Conservation (phyloP, 2,888 invertebrate genomes). For the Mythimna impura region DNA sequence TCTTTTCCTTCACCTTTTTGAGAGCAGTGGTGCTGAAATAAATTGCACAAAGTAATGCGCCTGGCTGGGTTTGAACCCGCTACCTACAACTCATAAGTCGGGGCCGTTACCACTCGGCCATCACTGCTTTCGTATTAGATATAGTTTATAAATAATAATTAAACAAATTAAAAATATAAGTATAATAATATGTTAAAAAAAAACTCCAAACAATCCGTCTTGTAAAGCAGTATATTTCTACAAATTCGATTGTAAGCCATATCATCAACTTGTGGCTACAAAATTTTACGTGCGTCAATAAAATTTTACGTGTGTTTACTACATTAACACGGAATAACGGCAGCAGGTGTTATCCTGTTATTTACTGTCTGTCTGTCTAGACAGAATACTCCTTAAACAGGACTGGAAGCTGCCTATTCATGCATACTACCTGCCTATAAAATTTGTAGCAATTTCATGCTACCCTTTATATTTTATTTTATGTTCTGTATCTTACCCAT, state of each 20-base stretch:
- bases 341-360: conserved; percentile 40
- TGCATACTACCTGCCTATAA: conserved; percentile 13
- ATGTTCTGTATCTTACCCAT: neutral
- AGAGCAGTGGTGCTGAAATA: no score
- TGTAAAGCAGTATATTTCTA: neutral
- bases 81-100: no score
- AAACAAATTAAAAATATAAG: no score
- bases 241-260: conserved; percentile 38
- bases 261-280: conserved; percentile 20
- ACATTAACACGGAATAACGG: conserved; percentile 26
- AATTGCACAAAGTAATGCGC: no score
- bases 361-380: conserved; percentile 46
- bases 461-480: conserved; percentile 1
- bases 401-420: conserved; percentile 15
- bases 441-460: conserved; percentile 15
- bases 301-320: conserved; percentile 43
- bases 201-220: no score
- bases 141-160: no score
- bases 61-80: no score
- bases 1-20: no score
- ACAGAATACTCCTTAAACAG: conserved; percentile 24
- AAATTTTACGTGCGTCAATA: conserved; percentile 42
- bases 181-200: no score
- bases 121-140: no score
- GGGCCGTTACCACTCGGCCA: no score